Conservation (phyloP, 2,888 invertebrate species). For the Malachius bipustulatus region DNA sequence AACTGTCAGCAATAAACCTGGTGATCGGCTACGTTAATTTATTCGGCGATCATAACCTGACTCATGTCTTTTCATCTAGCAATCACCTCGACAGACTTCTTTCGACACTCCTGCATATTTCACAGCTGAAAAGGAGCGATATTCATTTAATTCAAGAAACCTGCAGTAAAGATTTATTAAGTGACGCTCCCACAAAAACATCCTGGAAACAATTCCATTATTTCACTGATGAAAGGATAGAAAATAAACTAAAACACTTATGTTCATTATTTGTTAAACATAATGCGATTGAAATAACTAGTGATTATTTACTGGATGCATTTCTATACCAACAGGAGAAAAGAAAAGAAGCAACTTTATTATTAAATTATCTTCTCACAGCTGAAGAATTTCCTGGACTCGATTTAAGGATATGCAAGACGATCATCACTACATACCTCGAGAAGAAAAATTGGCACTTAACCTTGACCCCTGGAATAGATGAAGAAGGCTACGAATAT, state of each 20-base stretch:
- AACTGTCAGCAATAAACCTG: constrained; percentile 49
- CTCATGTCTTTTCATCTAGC: constrained; percentile 42
- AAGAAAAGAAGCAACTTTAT: constrained; percentile 48
- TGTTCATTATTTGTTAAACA: constrained; percentile 45
- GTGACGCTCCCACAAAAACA: no score
- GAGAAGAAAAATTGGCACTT: constrained; percentile 43
- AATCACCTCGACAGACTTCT: constrained; percentile 46
- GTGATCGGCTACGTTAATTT: constrained; percentile 54
- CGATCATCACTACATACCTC: constrained; percentile 41
- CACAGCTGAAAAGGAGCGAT: constrained; percentile 40
- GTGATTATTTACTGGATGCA: constrained; percentile 50
- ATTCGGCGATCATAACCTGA: constrained; percentile 45
- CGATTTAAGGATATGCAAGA: neutral
- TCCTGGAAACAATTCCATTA: constrained; percentile 57
- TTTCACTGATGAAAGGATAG: constrained; percentile 39
- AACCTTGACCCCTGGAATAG: constrained; percentile 33
- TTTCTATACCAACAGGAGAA: constrained; percentile 41
- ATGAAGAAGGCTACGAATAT: constrained; percentile 25
- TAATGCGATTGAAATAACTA: constrained; percentile 44
- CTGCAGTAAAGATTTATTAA: no score
- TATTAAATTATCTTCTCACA: constrained; percentile 46
- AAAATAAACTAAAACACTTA: constrained; percentile 41
- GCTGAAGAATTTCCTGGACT: constrained; percentile 30
- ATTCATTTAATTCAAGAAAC: constrained; percentile 44
- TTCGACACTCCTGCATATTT: constrained; percentile 42